Evolutionary conservation across 2,888 invertebrate species (phyloP).

Genomic region (Drosophila prolongata): DNA sequence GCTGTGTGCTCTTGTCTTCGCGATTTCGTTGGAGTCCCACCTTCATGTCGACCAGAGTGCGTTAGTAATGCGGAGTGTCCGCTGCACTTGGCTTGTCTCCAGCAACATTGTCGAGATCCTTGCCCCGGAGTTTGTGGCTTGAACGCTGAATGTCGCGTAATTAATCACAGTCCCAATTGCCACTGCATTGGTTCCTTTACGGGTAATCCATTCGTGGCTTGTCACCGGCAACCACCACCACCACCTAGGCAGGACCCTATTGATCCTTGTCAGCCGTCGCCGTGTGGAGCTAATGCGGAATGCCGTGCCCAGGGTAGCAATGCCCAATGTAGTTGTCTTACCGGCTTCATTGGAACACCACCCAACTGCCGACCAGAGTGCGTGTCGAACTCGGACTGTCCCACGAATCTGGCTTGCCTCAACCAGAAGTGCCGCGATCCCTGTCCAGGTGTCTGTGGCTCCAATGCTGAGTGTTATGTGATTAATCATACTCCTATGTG

Average conservation of each 20-base stretch:
- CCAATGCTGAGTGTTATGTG: slow-evolving; percentile 86
- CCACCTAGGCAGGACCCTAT: slow-evolving; percentile 36
- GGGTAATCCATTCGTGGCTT: slow-evolving; percentile 85
- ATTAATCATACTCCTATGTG: slow-evolving; percentile 88
- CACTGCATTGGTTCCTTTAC: slow-evolving; percentile 86
- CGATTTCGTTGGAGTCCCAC: slow-evolving; percentile 90
- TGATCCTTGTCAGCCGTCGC: slow-evolving; percentile 90
- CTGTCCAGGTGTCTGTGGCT: slow-evolving; percentile 89
- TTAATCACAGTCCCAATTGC: slow-evolving; percentile 91
- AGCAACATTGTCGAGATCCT: slow-evolving; percentile 90
- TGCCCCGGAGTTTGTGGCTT: slow-evolving; percentile 91
- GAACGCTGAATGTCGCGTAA: slow-evolving; percentile 90
- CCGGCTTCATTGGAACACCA: slow-evolving; percentile 90
- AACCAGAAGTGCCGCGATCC: slow-evolving; percentile 90
- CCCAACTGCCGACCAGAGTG: slow-evolving; percentile 92
- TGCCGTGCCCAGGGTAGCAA: slow-evolving; percentile 88
- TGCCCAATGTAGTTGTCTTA: slow-evolving; percentile 89
- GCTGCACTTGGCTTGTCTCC: slow-evolving; percentile 88
- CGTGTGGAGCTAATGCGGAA: slow-evolving; percentile 91
- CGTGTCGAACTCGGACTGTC: slow-evolving; percentile 91
- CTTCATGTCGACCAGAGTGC: slow-evolving; percentile 90
- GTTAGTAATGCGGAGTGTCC: slow-evolving; percentile 89
- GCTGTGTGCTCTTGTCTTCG: slow-evolving; percentile 89
- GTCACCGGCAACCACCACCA: slow-evolving; percentile 64
- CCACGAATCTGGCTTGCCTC: slow-evolving; percentile 89